Conservation (phyloP, 2,888 invertebrate genomes). For the Baccha elongata region DNA sequence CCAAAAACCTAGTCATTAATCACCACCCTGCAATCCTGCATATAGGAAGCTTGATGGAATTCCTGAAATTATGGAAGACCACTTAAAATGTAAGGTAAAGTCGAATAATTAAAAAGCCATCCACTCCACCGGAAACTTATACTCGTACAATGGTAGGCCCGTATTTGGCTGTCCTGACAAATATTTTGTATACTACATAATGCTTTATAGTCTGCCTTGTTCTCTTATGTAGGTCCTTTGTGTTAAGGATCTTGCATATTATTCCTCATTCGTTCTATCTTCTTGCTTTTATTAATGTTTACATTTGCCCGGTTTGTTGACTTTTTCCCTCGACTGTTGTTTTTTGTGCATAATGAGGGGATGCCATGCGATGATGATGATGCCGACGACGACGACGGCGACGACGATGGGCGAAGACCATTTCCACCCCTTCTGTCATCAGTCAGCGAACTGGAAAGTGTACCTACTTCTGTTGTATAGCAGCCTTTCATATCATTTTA, state of each 20-base stretch:
- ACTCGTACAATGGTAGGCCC: not conserved
- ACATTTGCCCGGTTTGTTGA: constrained; percentile 60
- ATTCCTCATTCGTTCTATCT: constrained; percentile 7
- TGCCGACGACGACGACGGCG: not conserved
- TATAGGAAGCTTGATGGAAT: not conserved
- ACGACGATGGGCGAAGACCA: not conserved
- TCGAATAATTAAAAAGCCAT: constrained; percentile 32
- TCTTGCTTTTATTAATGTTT: constrained; percentile 41
- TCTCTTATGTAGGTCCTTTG: constrained; percentile 11
- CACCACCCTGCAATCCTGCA: constrained; percentile 5
- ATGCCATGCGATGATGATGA: constrained; percentile 26
- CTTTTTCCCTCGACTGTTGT: constrained; percentile 57
- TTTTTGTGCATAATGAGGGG: constrained; percentile 35
- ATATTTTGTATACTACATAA: not conserved
- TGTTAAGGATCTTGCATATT: constrained; percentile 13
- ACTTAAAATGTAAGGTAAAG: constrained; percentile 27
- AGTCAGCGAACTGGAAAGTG: constrained; percentile 69
- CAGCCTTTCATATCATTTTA: constrained; percentile 26
- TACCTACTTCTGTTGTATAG: constrained; percentile 29
- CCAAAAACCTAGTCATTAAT: constrained; percentile 26
- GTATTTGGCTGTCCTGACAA: not conserved
- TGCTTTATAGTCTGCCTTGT: not conserved
- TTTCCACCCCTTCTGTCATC: constrained; percentile 47
- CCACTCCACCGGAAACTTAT: constrained; percentile 10
- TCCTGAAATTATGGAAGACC: constrained; percentile 7